A percentile compares a stretch with the other conserved stretches of the same genome.
Evolutionary conservation across 64 coral and sea anemone genomes (phyloP).

Genomic region (Porites australiensis): DNA sequence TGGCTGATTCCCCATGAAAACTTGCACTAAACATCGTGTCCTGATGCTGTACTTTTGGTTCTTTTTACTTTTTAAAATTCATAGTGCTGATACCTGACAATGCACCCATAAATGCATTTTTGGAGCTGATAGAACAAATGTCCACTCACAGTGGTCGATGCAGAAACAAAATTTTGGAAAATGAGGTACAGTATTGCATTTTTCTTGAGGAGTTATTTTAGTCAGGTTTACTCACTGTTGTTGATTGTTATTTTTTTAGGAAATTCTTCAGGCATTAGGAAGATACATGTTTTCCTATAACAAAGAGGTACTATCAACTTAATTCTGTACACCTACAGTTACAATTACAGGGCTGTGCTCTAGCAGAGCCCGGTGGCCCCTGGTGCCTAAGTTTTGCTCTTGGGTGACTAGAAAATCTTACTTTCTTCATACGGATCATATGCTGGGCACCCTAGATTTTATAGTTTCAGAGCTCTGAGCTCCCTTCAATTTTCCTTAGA

Average conservation of each 20-base stretch:
- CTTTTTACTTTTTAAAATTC: not conserved
- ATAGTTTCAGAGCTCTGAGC: too few relatives aligned
- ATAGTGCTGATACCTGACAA: slow-evolving; percentile 55
- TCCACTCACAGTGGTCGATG: slow-evolving; percentile 64
- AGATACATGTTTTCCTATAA: slow-evolving; percentile 70
- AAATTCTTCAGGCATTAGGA: slow-evolving; percentile 63
- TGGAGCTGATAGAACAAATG: slow-evolving; percentile 61
- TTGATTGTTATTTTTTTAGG: slow-evolving; percentile 44
- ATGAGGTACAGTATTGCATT: slow-evolving; percentile 26
- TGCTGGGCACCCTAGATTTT: too few relatives aligned
- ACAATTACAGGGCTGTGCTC: too few relatives aligned
- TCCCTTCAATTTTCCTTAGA: too few relatives aligned
- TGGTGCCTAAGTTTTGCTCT: too few relatives aligned
- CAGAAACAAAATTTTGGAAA: slow-evolving; percentile 59
- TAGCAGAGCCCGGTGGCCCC: too few relatives aligned
- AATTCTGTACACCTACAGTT: not conserved
- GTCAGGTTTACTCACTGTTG: too few relatives aligned
- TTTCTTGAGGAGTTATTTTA: not conserved
- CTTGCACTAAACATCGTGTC: too few relatives aligned
- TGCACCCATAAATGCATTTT: slow-evolving; percentile 35
- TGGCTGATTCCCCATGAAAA: too few relatives aligned
- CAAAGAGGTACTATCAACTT: slow-evolving; percentile 64
- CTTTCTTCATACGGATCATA: too few relatives aligned
- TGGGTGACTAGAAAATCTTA: too few relatives aligned
- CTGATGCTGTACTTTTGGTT: too few relatives aligned